These are phyloP conservation scores for Brachionus manjavacas DNA, from an alignment of 1,140 invertebrate species.

Conservation along the genomic window DNA sequence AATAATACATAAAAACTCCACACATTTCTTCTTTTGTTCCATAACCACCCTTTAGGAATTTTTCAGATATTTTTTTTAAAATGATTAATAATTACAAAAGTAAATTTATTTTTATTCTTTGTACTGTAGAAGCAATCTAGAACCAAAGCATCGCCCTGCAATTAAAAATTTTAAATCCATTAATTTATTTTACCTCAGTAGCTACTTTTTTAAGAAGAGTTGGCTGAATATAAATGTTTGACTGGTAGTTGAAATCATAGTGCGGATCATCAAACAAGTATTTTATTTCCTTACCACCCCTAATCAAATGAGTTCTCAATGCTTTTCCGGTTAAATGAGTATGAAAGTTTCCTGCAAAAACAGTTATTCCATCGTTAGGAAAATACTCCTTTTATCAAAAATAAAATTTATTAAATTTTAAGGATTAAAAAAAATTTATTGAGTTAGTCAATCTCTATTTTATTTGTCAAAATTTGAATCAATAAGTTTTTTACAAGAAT, in stretches of 20 bases:
- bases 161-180: background rate
- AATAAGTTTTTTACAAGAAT: no score
- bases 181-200: background rate
- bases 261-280: slow-evolving; percentile 35
- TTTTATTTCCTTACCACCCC: slow-evolving; percentile 3
- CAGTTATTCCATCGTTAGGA: slow-evolving; percentile 10
- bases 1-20: slow-evolving; percentile 39
- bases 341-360: slow-evolving; percentile 34
- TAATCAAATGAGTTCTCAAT: slow-evolving; percentile 17
- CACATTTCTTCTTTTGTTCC: slow-evolving; percentile 28
- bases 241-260: slow-evolving; percentile 38
- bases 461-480: no score
- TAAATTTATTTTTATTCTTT: slow-evolving; percentile 4
- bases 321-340: slow-evolving; percentile 29
- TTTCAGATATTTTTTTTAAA: background rate
- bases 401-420: background rate
- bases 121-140: slow-evolving; percentile 6
- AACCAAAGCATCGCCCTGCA: background rate
- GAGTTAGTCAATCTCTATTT: no score
- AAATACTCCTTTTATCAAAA: background rate
- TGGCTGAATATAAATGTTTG: slow-evolving; percentile 21
- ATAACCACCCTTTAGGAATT: background rate
- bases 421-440: no score
- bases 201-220: background rate
- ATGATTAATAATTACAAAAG: background rate